Evolutionary conservation across 23 tunicate species (phyloP), one percentile per base, ranked within the genome.

Genomic region (Halocynthia aurantium): DNA sequence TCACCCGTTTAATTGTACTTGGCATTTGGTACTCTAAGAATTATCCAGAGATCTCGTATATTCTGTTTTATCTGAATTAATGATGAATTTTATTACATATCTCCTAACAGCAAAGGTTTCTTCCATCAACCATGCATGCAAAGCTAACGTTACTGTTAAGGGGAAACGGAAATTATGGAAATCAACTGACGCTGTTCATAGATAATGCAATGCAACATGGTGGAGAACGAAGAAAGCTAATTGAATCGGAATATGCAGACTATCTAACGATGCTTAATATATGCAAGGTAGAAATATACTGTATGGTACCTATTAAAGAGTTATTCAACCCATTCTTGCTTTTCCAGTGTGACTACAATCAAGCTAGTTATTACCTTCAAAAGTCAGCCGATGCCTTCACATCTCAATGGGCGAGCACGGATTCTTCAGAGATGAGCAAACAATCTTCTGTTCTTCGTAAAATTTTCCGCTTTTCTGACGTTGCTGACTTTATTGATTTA

Each of bases 361-460:
- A 83, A 63, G 88, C 88, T 10, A 75, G 71, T 17, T 89, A 76
- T 73, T 89, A 89, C 58, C 63, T 83, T 6, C 57, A 89, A 19
- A 66, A 5, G 9, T 71, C 85, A 11, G 65, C 62, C 52, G 85
- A 80, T n/a, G 51, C 49, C 12, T 50, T 84, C 69, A 60, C 85
- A 8, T 17, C 51, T 17, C 61, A 69, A 58, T 89, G 96, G 96
- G 65, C 82, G 5, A 7, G 18, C 22, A 56, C 53, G 0, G 61
- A 53, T 11, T 11, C 75, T 9, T n/a, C 61, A 7, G 61, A 55
- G 71, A 63, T 22, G 31, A 58, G 31, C 18, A 40, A 50, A 68
- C 56, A 83, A 62, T 63, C 62, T 17, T 55, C 63, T n/a, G 17
- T 81, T 7, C 52, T 58, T 6, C 40, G 75, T 19, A 31, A 13